phyloP scores from a whole-genome alignment of 2,113 vertebrate genomes.

The Tichodroma muraria region DNA sequence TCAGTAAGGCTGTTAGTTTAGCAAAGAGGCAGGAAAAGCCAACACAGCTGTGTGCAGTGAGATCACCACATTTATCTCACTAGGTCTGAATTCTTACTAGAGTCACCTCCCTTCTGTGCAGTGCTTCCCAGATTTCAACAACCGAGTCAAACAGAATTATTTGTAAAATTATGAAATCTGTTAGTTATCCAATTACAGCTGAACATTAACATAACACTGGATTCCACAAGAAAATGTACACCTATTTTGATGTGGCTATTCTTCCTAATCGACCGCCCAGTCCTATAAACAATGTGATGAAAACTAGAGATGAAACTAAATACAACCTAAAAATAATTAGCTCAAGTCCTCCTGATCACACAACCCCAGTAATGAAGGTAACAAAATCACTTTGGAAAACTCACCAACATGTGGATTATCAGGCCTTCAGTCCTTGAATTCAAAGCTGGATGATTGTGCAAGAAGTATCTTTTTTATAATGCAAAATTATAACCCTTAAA shows the following conservation, averaged over 20 bases:
- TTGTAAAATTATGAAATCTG: background rate
- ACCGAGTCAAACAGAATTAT: background rate
- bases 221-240: background rate
- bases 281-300: background rate
- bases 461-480: background rate
- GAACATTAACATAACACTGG: background rate
- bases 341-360: background rate
- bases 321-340: background rate
- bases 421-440: background rate
- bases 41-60: constrained; percentile 41
- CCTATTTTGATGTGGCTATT: background rate
- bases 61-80: constrained; percentile 55
- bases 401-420: background rate
- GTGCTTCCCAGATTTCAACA: background rate
- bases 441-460: background rate
- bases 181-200: background rate
- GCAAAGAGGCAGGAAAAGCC: constrained; percentile 17
- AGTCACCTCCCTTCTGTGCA: constrained; percentile 42
- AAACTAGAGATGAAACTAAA: background rate
- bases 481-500: background rate
- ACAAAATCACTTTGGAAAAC: background rate
- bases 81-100: background rate
- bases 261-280: background rate
- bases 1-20: background rate
- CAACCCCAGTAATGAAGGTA: background rate